Conservation (phyloP, 2,797 vertebrate genomes). For the Diplodus sargus region DNA sequence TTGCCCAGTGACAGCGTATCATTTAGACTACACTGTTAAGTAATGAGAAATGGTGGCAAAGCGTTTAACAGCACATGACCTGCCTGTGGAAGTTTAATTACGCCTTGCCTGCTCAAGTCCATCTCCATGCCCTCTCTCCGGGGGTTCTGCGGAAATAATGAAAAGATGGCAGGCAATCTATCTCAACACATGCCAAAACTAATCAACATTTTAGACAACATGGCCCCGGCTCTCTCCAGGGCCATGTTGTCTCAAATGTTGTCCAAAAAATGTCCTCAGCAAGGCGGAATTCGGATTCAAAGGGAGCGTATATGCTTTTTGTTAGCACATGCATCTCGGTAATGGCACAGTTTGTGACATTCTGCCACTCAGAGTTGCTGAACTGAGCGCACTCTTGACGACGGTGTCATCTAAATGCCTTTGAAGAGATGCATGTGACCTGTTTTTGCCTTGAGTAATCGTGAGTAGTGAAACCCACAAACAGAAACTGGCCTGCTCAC, state of each 20-base stretch:
- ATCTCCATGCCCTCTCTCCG: conserved; percentile 77
- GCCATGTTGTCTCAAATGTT: conserved; percentile 55
- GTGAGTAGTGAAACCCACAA: conserved; percentile 11
- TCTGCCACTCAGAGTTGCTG: conserved; percentile 16
- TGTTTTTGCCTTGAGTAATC: conserved; percentile 19
- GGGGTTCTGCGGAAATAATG: conserved; percentile 76
- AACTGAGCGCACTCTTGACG: neutral
- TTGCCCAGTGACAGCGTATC: conserved; percentile 75
- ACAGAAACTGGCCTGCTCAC: conserved; percentile 34
- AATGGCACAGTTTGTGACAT: conserved; percentile 27
- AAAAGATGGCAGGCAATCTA: conserved; percentile 81
- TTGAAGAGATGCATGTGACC: neutral
- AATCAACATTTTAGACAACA: conserved; percentile 80
- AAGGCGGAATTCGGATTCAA: conserved; percentile 35
- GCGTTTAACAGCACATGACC: conserved; percentile 81
- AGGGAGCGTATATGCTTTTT: conserved; percentile 22
- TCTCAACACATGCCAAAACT: conserved; percentile 74
- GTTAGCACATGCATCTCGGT: conserved; percentile 1
- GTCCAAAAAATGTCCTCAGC: conserved; percentile 48
- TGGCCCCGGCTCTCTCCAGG: conserved; percentile 42
- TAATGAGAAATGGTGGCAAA: conserved; percentile 79
- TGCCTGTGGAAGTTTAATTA: conserved; percentile 84
- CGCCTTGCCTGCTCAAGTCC: conserved; percentile 69
- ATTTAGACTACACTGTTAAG: conserved; percentile 77
- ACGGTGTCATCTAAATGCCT: conserved; percentile 22